A percentile compares a stretch with the other conserved stretches of the same genome.
Evolutionary conservation across 2,797 vertebrate species (phyloP).

Genomic region (Amniataba percoides): DNA sequence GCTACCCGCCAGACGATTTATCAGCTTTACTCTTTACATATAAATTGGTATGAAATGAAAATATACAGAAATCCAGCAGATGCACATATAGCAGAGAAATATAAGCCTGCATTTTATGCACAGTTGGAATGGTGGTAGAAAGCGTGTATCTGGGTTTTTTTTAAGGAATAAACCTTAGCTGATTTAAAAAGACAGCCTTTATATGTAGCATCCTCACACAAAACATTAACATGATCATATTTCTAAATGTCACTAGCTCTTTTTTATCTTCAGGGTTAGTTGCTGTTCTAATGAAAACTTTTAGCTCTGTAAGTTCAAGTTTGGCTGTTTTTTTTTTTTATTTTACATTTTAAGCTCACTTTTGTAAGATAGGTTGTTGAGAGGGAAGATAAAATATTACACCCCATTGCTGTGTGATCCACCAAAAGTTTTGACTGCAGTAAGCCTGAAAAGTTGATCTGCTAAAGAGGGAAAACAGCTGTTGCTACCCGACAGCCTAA

Average conservation of each 20-base stretch:
- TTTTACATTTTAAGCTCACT: background rate
- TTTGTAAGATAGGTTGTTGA: background rate
- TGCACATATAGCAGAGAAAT: background rate
- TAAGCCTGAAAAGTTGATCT: slow-evolving; percentile 2
- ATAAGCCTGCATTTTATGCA: background rate
- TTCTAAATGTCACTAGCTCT: slow-evolving; percentile 1
- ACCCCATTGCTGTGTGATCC: background rate
- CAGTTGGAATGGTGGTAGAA: background rate
- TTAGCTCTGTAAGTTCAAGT: background rate
- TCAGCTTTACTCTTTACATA: background rate
- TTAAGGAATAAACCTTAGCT: no score
- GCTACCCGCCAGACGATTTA: background rate
- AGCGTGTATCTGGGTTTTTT: no score
- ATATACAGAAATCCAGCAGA: background rate
- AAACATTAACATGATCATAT: background rate
- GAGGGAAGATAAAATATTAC: background rate
- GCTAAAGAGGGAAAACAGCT: background rate
- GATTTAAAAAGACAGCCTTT: no score
- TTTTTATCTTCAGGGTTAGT: no score
- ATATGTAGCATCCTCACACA: no score
- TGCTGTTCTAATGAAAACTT: background rate
- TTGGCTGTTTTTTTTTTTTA: background rate
- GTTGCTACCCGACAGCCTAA: background rate
- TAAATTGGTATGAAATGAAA: background rate
- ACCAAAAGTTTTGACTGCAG: background rate